Conservation (phyloP, 2,113 vertebrate genomes). For the Gila orcuttii region DNA sequence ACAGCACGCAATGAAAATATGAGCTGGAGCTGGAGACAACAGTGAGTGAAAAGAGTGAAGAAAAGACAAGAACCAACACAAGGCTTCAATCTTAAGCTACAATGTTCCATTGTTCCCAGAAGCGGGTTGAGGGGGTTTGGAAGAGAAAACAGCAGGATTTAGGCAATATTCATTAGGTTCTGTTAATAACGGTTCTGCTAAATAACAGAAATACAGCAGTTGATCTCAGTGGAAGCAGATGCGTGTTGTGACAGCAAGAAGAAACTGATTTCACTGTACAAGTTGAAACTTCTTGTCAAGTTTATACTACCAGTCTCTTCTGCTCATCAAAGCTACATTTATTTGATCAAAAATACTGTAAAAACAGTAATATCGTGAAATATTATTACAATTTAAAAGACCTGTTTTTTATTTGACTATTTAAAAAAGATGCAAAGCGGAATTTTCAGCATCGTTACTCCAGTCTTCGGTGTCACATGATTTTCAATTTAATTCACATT, state of each 20-base stretch:
- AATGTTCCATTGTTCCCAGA: slow-evolving; percentile 32
- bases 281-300: slow-evolving; percentile 6
- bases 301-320: background rate
- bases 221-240: background rate
- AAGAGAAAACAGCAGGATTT: slow-evolving; percentile 27
- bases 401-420: background rate
- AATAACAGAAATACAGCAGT: background rate
- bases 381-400: background rate
- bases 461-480: no score
- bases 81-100: slow-evolving; percentile 23
- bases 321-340: background rate
- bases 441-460: background rate
- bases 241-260: slow-evolving; percentile 1
- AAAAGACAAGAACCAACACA: slow-evolving; percentile 16
- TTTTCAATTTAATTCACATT: no score
- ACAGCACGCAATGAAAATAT: slow-evolving; percentile 27
- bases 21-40: slow-evolving; percentile 18
- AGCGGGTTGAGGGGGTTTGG: background rate
- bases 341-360: background rate
- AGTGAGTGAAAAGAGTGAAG: slow-evolving; percentile 1
- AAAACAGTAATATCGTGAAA: background rate
- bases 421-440: background rate
- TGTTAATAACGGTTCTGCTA: slow-evolving; percentile 5
- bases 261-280: background rate
- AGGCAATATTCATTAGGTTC: background rate